Evolutionary conservation across 2,113 vertebrate genomes (phyloP), one percentile per base, ranked within the genome.

Genomic region (Eurystomus gularis): DNA sequence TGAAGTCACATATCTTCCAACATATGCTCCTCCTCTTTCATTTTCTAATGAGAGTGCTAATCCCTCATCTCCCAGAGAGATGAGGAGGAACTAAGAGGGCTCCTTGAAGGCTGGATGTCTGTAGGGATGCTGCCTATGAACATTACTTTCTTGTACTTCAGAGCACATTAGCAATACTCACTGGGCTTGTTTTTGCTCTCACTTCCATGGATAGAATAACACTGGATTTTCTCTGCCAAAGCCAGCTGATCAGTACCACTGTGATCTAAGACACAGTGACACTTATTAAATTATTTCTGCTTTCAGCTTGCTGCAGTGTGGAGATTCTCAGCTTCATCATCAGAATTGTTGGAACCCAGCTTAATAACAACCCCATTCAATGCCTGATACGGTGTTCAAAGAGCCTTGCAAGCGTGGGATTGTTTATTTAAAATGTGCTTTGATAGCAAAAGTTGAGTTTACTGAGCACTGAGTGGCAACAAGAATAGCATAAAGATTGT

Each of bases 381-480:
- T 55, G 49, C 37, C 25, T 61, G 31, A 44, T 40, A 23, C 11
- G 19, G 9, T 78, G 42, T 78, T 80, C 62, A 65, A 31, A 44
- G n/a, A 69, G 25, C 58, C 68, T 48, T 71, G 8, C 12, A 65
- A 82, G 18, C 24, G 25, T 49, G 58, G 20, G 35, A 57, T 86
- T 90, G 17, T 52, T 90, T 76, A 51, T 82, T 72, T 88, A 35
- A 88, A 80, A 52, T 18, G 17, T 87, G 25, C 28, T 90, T 90
- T 65, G n/a, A 52, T 44, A 57, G n/a, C 5, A 54, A 33, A 92
- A 23, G 18, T 21, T 46, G 42, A 57, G 25, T 81, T 92, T 86
- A 55, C 18, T 52, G n/a, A 82, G 46, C 49, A n/a, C 15, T 70
- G 40, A 54, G 15, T 5, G 61, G 51, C 51, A 93, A 13, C 25